Evolutionary conservation across 2,113 vertebrate species (phyloP).

Genomic region (Gadus chalcogrammus): DNA sequence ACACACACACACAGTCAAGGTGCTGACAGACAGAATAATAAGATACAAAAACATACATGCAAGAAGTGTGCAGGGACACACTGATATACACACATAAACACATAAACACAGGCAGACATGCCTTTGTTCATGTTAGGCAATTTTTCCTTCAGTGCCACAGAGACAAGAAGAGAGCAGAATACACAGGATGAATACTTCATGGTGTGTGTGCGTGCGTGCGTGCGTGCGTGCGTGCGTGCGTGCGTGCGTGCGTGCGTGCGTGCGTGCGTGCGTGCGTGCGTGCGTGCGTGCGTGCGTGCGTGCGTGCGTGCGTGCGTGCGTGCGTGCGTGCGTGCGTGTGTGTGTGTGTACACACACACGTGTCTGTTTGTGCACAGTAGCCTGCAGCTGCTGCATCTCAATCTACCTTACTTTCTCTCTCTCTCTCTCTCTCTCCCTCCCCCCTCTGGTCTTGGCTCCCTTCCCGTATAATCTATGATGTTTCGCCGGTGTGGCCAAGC

Average conservation of each 20-base stretch:
- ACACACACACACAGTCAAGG: background rate
- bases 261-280: background rate
- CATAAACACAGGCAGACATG: background rate
- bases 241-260: too few species aligned
- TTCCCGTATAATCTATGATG: background rate
- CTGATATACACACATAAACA: background rate
- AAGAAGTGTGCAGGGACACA: background rate
- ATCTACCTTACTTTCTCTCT: background rate
- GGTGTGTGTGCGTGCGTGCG: background rate
- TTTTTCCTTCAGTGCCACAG: background rate
- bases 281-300: background rate
- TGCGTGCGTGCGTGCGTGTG: background rate
- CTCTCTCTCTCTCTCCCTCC: background rate
- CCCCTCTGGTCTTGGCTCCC: background rate
- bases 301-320: background rate
- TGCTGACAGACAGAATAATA: too few species aligned
- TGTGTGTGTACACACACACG: background rate
- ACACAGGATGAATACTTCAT: conserved; percentile 2
- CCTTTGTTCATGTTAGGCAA: background rate
- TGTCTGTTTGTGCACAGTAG: background rate
- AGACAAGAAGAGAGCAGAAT: background rate
- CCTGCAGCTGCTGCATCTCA: conserved; percentile 1
- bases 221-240: background rate
- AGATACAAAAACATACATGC: background rate
- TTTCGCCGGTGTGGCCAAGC: background rate